Percentiles rank a stretch among this genome's conserved stretches.
phyloP scores from a whole-genome alignment of 2,113 vertebrate genomes.

The Serilophus lunatus region DNA sequence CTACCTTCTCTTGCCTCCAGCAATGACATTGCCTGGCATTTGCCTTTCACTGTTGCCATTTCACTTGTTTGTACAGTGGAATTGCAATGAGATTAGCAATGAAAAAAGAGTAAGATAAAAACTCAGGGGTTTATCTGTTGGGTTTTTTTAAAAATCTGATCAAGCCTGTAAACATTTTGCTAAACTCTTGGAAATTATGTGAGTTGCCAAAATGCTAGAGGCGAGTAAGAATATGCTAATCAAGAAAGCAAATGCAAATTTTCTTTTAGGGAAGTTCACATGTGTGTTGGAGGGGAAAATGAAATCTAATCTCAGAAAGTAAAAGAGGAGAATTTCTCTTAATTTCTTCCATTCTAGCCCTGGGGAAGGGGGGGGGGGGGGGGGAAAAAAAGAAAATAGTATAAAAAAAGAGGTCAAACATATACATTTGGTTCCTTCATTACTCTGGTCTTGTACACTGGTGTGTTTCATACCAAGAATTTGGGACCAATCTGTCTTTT shows the following conservation, averaged over 20 bases:
- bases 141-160: neutral
- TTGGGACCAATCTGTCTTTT: neutral
- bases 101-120: neutral
- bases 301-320: neutral
- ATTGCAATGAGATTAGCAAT: neutral
- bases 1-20: neutral
- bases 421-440: neutral
- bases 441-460: neutral
- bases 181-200: neutral
- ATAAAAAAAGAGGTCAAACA: neutral
- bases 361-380: too few species aligned
- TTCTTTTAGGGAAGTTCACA: neutral
- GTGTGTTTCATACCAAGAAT: neutral
- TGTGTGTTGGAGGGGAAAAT: neutral
- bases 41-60: neutral
- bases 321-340: neutral
- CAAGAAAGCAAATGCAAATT: neutral
- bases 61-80: neutral
- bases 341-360: neutral
- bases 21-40: neutral
- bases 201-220: neutral
- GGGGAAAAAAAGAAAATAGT: neutral
- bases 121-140: rapidly evolving
- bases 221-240: neutral
- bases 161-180: neutral